phyloP scores from a whole-genome alignment of 2,113 vertebrate genomes.

The Megaptera novaeangliae region DNA sequence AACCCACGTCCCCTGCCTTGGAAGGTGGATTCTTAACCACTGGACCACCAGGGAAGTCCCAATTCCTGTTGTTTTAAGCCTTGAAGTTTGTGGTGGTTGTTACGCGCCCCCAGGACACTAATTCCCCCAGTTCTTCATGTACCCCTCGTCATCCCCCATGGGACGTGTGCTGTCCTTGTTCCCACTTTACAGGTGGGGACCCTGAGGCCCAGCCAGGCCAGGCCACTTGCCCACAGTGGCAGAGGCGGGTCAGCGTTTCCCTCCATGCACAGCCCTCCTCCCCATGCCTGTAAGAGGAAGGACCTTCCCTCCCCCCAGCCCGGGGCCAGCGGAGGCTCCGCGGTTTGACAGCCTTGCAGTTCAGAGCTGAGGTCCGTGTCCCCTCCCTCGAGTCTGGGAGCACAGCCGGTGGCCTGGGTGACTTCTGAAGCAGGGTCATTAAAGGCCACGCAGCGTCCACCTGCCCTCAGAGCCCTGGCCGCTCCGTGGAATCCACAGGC shows the following conservation, averaged over 20 bases:
- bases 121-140: neutral
- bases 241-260: neutral
- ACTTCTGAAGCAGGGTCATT: neutral
- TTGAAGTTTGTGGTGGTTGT: neutral
- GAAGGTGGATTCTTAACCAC: no score
- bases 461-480: neutral
- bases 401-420: neutral
- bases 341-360: neutral
- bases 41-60: no score
- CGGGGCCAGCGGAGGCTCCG: neutral
- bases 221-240: neutral
- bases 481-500: neutral
- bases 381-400: neutral
- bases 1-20: no score
- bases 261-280: neutral
- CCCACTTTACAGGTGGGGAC: neutral
- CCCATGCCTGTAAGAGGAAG: neutral
- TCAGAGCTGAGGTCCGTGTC: neutral
- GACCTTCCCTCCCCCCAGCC: neutral
- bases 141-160: neutral
- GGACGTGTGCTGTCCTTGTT: neutral
- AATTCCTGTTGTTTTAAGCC: neutral
- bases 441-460: neutral
- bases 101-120: neutral
- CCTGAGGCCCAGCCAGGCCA: neutral